phyloP scores from a whole-genome alignment of 2,113 vertebrate genomes.

The Pangasianodon gigas region DNA sequence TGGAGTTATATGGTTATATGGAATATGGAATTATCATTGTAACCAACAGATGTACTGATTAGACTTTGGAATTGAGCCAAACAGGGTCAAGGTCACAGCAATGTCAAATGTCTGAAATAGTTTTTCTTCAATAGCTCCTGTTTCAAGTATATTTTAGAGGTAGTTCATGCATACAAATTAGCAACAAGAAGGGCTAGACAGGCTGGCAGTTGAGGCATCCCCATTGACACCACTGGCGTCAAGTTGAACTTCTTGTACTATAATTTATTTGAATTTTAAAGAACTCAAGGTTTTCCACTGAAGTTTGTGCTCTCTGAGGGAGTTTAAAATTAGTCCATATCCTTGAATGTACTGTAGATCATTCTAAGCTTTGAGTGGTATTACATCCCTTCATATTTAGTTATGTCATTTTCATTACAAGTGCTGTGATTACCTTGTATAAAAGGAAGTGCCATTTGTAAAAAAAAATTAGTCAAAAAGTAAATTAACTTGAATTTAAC shows the following conservation, averaged over 20 bases:
- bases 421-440: background rate
- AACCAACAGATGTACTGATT: background rate
- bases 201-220: no score
- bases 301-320: background rate
- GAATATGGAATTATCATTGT: background rate
- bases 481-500: background rate
- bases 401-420: background rate
- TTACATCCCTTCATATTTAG: background rate
- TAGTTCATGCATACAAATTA: no score
- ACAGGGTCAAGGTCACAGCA: background rate
- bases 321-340: background rate
- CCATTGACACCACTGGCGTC: no score
- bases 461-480: background rate
- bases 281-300: background rate
- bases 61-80: background rate
- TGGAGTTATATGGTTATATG: no score
- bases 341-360: background rate
- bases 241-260: background rate
- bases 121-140: no score
- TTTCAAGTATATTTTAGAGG: no score
- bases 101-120: background rate
- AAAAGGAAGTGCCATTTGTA: background rate
- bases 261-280: background rate
- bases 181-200: no score
- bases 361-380: background rate